A percentile compares a stretch with the other conserved stretches of the same genome.
These are phyloP conservation scores for Mesocricetus auratus DNA, from an alignment of 2,113 vertebrate genomes.

Conservation along the genomic window DNA sequence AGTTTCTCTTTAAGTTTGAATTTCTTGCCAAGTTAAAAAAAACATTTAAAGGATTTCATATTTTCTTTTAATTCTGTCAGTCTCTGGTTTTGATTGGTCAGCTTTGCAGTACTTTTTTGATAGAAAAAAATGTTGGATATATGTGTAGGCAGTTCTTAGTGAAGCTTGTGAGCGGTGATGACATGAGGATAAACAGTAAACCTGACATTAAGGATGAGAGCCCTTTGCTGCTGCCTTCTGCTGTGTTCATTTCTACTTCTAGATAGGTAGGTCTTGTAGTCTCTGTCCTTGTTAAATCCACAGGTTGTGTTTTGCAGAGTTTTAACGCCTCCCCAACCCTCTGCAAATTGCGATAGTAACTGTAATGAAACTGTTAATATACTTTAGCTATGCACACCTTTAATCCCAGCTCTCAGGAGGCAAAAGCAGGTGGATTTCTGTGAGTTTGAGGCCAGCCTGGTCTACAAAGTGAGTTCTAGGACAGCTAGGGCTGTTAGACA, in stretches of 20 bases:
- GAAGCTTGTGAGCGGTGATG: conserved; percentile 34
- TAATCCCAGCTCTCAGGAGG: background rate
- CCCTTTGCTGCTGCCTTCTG: background rate
- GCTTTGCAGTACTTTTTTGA: background rate
- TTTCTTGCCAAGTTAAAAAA: conserved; percentile 22
- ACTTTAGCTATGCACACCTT: background rate
- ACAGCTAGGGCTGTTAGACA: background rate
- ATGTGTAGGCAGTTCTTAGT: background rate
- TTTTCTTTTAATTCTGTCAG: conserved; percentile 27
- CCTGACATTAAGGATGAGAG: background rate
- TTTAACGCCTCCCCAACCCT: background rate
- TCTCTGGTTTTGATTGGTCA: conserved; percentile 28
- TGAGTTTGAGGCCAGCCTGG: background rate
- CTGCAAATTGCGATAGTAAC: background rate
- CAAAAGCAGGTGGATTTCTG: background rate
- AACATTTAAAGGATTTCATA: background rate
- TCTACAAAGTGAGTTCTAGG: background rate
- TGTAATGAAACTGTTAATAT: conserved; percentile 28
- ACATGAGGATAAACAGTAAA: background rate
- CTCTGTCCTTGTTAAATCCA: background rate
- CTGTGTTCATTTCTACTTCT: background rate
- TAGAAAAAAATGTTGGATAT: conserved; percentile 9
- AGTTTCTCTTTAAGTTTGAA: background rate
- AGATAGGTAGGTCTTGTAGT: background rate
- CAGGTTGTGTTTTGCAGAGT: background rate